Evolutionary conservation across 2,797 vertebrate species (phyloP).

Genomic region (Enteromius fasciolatus): DNA sequence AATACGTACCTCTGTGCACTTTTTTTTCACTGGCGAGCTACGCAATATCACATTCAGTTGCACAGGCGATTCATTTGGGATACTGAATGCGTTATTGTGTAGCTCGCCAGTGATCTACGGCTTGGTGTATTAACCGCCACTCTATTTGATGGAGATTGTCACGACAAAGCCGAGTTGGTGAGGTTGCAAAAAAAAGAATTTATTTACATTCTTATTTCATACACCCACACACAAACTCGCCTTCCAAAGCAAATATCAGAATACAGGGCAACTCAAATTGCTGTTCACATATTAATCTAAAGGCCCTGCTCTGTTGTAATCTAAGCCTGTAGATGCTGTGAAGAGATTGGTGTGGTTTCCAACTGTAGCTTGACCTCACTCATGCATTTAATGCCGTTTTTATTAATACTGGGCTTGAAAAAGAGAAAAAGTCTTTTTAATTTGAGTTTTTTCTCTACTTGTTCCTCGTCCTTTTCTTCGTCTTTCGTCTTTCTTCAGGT

Average conservation of each 20-base stretch:
- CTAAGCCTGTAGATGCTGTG: slow-evolving; percentile 47
- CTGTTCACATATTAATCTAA: background rate
- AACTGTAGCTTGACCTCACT: slow-evolving; percentile 39
- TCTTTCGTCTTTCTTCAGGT: slow-evolving; percentile 22
- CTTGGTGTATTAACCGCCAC: no score
- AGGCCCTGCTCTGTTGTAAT: background rate
- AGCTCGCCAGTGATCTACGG: no score
- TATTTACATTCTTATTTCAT: background rate
- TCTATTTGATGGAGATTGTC: no score
- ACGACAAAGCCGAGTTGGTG: no score
- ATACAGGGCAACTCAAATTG: slow-evolving; percentile 14
- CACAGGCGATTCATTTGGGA: no score
- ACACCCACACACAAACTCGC: background rate
- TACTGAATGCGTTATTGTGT: no score
- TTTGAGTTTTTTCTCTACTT: background rate
- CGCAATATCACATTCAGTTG: no score
- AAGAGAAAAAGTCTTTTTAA: slow-evolving; percentile 11
- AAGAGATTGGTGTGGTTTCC: slow-evolving; percentile 49
- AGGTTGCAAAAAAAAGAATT: no score
- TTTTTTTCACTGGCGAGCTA: no score
- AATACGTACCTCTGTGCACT: no score
- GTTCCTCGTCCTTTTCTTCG: background rate
- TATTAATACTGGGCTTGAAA: slow-evolving; percentile 59
- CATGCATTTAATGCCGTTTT: slow-evolving; percentile 61
- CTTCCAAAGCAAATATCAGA: slow-evolving; percentile 14